Evolutionary conservation across 1,140 invertebrate genomes (phyloP), one percentile per base, ranked within the genome.

Genomic region (Brachionus calyciflorus): DNA sequence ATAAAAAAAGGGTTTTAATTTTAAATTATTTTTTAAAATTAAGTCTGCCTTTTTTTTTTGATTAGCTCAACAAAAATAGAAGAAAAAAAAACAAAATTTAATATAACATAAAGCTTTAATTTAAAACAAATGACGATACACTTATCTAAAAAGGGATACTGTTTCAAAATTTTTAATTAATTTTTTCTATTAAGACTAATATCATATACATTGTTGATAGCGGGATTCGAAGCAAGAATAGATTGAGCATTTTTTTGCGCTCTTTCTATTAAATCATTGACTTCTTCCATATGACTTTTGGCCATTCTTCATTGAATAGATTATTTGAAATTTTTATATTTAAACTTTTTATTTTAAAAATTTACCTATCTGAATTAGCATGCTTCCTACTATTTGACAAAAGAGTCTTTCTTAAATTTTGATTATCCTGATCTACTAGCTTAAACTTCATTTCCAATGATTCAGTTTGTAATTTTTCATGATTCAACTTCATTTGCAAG

Each of bases 371-470:
- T 24, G 37, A 14, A 26, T 26, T 65, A 10, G 44, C 0, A 65
- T 65, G 28, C 24, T 65, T 65, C 21, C 60, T 24, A 14, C 37
- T 65, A 46, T 65, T 65, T 21, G 40, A 65, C 1, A 65, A 14
- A 7, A 65, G 24, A 0, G 60, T 65, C 44, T 65, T 65, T 44
- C 60, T 37, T 21, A 65, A 44, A 26, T 65, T 65, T 44, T 65
- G 60, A n/a, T 65, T 65, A 24, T 65, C 60, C 14, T 65, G 60
- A 46, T 65, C 60, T 21, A 65, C 60, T 0, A 65, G 41, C 28
- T 65, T 65, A 28, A 65, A 65, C n/a, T 65, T 65, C 60, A 65
- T 65, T 65, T 65, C 60, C 10, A 65, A 41, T 12, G 60, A 44
- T 65, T 65, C 60, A 65, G 41, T 65, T 46, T 65, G 60, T 7